phyloP scores from a whole-genome alignment of 2,797 vertebrate genomes.

The Lemur catta region DNA sequence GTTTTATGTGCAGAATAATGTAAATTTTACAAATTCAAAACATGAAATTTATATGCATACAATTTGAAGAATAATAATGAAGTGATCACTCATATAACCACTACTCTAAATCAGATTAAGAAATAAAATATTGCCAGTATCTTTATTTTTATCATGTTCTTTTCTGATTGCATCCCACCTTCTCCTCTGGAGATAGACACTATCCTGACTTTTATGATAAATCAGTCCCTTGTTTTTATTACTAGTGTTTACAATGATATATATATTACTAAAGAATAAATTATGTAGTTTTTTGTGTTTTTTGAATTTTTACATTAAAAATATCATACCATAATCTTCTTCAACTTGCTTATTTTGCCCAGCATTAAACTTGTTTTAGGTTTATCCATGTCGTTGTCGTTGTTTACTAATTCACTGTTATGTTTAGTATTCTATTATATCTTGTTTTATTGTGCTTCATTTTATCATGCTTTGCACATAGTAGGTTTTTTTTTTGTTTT shows the following conservation, averaged over 20 bases:
- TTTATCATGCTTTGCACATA: not conserved
- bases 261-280: not conserved
- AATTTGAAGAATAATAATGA: not conserved
- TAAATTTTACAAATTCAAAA: not conserved
- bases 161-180: not conserved
- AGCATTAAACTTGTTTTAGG: not conserved
- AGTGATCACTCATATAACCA: not conserved
- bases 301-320: not conserved
- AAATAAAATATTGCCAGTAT: not conserved
- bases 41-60: not conserved
- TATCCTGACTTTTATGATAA: not conserved
- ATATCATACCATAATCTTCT: not conserved
- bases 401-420: not conserved
- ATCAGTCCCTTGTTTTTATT: not conserved
- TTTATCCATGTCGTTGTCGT: not conserved
- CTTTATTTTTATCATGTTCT: not conserved
- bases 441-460: not conserved
- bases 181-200: not conserved
- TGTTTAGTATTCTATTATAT: not conserved
- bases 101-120: not conserved
- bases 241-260: not conserved
- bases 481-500: not conserved
- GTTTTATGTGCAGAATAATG: not conserved
- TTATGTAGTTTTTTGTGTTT: not conserved
- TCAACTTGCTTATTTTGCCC: not conserved